These are phyloP conservation scores for Rhineura floridana DNA, from an alignment of 2,113 vertebrate genomes.

Conservation along the genomic window DNA sequence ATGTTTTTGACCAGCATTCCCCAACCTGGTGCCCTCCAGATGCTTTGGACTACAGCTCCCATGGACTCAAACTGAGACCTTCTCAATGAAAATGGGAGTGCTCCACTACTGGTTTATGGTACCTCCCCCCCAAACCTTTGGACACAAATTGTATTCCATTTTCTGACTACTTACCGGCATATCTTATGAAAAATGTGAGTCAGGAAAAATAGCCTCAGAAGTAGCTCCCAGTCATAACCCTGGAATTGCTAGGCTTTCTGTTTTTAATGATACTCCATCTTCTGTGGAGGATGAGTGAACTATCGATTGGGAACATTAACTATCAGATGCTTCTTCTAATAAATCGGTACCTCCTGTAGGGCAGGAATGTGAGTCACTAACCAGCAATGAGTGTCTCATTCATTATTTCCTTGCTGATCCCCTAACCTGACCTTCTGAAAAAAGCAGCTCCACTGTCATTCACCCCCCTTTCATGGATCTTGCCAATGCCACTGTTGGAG, in stretches of 20 bases:
- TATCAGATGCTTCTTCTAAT: not conserved
- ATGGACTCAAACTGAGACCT: not conserved
- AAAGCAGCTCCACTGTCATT: not conserved
- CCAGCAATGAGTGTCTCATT: not conserved
- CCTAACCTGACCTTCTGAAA: not conserved
- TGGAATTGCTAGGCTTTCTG: too few relatives aligned
- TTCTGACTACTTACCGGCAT: not conserved
- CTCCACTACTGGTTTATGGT: not conserved
- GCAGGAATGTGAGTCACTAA: not conserved
- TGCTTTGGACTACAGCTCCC: not conserved
- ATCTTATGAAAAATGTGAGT: not conserved
- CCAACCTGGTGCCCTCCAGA: not conserved
- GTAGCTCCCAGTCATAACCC: not conserved
- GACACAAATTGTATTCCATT: not conserved
- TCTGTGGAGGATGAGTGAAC: not conserved
- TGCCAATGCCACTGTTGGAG: not conserved
- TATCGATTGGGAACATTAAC: conserved; percentile 12
- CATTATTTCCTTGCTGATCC: not conserved
- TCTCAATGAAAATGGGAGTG: not conserved
- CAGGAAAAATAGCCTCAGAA: not conserved
- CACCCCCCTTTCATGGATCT: not conserved
- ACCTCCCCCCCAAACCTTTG: not conserved
- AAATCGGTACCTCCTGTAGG: not conserved
- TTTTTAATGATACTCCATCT: too few relatives aligned
- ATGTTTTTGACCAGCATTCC: not conserved